These are phyloP conservation scores for Drosophila insularis DNA, from an alignment of 1,140 invertebrate species.

Conservation along the genomic window DNA sequence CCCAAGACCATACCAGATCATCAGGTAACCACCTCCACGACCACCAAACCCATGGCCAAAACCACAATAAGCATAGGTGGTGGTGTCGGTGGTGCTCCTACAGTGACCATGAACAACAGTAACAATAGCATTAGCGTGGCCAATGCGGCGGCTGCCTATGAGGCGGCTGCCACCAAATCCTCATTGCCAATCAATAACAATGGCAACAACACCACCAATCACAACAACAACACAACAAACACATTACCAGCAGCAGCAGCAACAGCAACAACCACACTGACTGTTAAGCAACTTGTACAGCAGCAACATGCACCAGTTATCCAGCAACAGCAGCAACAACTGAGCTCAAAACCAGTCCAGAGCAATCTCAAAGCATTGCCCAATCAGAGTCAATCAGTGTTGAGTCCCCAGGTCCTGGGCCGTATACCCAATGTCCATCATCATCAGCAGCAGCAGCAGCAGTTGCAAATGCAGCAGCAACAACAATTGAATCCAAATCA, in stretches of 20 bases:
- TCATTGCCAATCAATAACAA: slow-evolving; percentile 26
- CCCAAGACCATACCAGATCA: slow-evolving; percentile 70
- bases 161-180: slow-evolving; percentile 32
- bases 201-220: slow-evolving; percentile 49
- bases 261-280: slow-evolving; percentile 59
- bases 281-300: slow-evolving; percentile 76
- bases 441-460: slow-evolving; percentile 51
- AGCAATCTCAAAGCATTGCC: slow-evolving; percentile 15
- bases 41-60: slow-evolving; percentile 49
- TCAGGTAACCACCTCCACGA: slow-evolving; percentile 2
- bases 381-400: slow-evolving; percentile 42
- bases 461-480: slow-evolving; percentile 34
- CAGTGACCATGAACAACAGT: slow-evolving; percentile 17
- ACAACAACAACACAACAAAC: slow-evolving; percentile 30
- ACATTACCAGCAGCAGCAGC: background rate
- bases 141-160: slow-evolving; percentile 49
- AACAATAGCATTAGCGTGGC: slow-evolving; percentile 36
- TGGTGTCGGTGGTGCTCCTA: background rate
- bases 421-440: slow-evolving; percentile 71
- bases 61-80: slow-evolving; percentile 66
- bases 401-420: slow-evolving; percentile 63
- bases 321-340: slow-evolving; percentile 75
- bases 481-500: slow-evolving; percentile 72
- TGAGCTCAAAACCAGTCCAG: slow-evolving; percentile 22
- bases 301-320: slow-evolving; percentile 77